Percentiles rank a stretch among this genome's conserved stretches.
Evolutionary conservation across 2,888 invertebrate species (phyloP).

Genomic region (Pheosia gnoma): DNA sequence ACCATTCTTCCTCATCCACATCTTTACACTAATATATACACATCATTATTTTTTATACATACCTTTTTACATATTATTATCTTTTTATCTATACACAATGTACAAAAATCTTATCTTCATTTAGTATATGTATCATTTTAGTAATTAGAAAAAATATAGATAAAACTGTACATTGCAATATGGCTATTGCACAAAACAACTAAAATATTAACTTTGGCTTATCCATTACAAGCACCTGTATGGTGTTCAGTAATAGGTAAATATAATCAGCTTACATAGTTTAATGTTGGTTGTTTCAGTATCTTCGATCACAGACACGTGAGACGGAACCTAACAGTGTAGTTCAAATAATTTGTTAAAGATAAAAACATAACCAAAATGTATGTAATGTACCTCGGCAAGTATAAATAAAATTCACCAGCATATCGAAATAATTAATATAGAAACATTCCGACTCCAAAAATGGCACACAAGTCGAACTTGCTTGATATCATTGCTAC

Average conservation of each 20-base stretch:
- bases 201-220: conserved; percentile 82
- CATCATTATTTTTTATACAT: conserved; percentile 68
- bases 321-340: conserved; percentile 43
- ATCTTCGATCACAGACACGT: conserved; percentile 51
- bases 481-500: conserved; percentile 35
- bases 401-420: conserved; percentile 11
- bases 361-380: conserved; percentile 36
- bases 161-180: conserved; percentile 81
- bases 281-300: conserved; percentile 47
- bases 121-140: conserved; percentile 57
- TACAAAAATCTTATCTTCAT: conserved; percentile 68
- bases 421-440: conserved; percentile 13
- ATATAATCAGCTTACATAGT: conserved; percentile 43
- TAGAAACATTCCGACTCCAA: conserved; percentile 31
- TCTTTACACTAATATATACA: conserved; percentile 59
- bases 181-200: conserved; percentile 79
- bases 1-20: conserved; percentile 49
- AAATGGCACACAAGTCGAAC: conserved; percentile 63
- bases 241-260: conserved; percentile 53
- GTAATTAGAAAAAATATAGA: conserved; percentile 62
- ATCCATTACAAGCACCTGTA: conserved; percentile 71
- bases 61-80: conserved; percentile 59
- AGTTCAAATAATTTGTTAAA: conserved; percentile 28
- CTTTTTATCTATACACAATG: conserved; percentile 78
- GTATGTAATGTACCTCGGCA: conserved; percentile 11